Evolutionary conservation across 2,113 vertebrate genomes (phyloP), one percentile per base, ranked within the genome.

Genomic region (Neodon shergylaensis): DNA sequence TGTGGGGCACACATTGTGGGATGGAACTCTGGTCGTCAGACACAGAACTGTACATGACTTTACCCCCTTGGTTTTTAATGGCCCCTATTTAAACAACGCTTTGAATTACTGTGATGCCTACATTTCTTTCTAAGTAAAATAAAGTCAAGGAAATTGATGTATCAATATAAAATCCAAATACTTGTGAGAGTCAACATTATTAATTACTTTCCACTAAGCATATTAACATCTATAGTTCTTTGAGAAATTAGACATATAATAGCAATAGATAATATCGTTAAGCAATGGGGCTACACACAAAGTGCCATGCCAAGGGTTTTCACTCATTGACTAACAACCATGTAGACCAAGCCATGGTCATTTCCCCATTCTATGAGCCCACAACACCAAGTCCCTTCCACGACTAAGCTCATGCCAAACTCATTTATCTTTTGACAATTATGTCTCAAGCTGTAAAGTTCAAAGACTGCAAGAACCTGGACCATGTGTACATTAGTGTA

Each of bases 121-220:
- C 42, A 77, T 81, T 85, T 96, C 72, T 93, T 84, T 88, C 70
- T 66, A 76, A 54, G n/a, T 86, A 76, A 82, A 65, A 54, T 86
- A 68, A 76, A 54, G 36, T 83, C 54, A 93, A 77, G 7, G 77
- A 42, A 12, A 72, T 93, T 92, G 47, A 10, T 89, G 74, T 77
- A 78, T 58, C 21, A 92, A 73, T 74, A 68, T 22, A 92, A 95
- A 88, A 85, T 94, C 36, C 44, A 81, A 39, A 79, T 42, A 36
- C 65, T 77, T 61, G 88, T 31, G 88, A 86, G 44, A 94, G 24
- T 65, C 61, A 95, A 65, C 21, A 42, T 81, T 39, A 82, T 78
- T n/a, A 96, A 26, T 73, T 78, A 74, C 8, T 68, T 95, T 87
- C 42, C 42, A 89, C 73, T 87, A 87, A 86, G 68, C 70, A 66